These are phyloP conservation scores for Monochamus saltuarius DNA, from an alignment of 1,140 invertebrate species.

Conservation along the genomic window DNA sequence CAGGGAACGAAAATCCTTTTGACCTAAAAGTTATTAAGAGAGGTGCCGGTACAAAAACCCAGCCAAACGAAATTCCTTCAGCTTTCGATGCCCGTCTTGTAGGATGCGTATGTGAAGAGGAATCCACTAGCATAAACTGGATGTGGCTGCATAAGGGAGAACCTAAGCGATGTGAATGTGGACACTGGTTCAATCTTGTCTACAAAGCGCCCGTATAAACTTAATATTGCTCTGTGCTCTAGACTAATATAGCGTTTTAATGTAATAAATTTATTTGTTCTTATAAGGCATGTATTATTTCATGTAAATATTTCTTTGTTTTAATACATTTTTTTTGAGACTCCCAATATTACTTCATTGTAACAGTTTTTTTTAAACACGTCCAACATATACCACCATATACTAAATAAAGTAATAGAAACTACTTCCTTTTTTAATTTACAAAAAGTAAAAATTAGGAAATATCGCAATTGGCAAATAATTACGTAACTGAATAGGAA, in stretches of 20 bases:
- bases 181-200: constrained; percentile 93
- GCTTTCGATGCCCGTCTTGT: constrained; percentile 85
- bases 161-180: constrained; percentile 90
- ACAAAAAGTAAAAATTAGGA: no score
- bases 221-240: constrained; percentile 4
- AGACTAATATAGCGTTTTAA: constrained; percentile 16
- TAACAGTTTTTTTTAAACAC: no score
- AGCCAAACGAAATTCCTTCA: constrained; percentile 88
- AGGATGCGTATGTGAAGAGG: constrained; percentile 96
- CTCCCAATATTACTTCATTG: background rate
- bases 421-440: no score
- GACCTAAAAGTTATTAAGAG: constrained; percentile 79
- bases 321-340: background rate
- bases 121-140: constrained; percentile 84
- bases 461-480: no score
- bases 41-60: constrained; percentile 77
- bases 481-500: no score
- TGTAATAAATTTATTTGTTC: constrained; percentile 10
- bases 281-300: constrained; percentile 8
- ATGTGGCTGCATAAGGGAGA: constrained; percentile 90
- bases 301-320: constrained; percentile 6
- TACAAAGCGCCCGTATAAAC: constrained; percentile 68
- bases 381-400: no score
- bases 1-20: constrained; percentile 91
- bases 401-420: no score